phyloP scores from a whole-genome alignment of 2,797 vertebrate genomes.

The Sebastes hubbsi region DNA sequence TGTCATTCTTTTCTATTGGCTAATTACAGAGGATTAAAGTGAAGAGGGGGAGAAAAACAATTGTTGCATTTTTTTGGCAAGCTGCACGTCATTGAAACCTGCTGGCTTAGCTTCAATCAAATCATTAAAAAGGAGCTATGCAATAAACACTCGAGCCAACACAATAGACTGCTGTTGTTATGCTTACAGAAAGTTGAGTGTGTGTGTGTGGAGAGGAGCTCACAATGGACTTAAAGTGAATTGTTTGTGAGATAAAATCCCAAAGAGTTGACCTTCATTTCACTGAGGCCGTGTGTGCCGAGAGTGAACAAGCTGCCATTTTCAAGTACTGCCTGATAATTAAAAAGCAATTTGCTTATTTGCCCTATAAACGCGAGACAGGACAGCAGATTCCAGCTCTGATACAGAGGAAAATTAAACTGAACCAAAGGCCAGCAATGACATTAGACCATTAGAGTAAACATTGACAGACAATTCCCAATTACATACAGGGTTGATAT shows the following conservation, averaged over 20 bases:
- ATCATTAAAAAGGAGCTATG: constrained; percentile 62
- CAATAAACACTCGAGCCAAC: constrained; percentile 62
- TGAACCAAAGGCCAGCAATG: constrained; percentile 3
- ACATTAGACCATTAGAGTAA: constrained; percentile 5
- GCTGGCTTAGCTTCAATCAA: constrained; percentile 67
- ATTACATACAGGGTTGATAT: not conserved
- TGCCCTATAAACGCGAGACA: constrained; percentile 27
- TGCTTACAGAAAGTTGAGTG: constrained; percentile 9
- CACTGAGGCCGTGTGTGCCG: not conserved
- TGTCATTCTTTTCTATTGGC: too few relatives aligned
- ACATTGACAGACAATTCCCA: constrained; percentile 11
- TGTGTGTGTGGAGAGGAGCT: not conserved
- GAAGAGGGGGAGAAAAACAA: constrained; percentile 49
- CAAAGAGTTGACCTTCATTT: constrained; percentile 41
- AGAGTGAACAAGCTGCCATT: constrained; percentile 40
- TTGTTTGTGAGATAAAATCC: constrained; percentile 28
- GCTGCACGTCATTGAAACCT: constrained; percentile 56
- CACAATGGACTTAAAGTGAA: constrained; percentile 32
- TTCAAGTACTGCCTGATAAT: constrained; percentile 55
- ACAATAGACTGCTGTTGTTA: constrained; percentile 58
- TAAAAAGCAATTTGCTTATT: constrained; percentile 26
- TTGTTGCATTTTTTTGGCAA: constrained; percentile 58
- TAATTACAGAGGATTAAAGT: constrained; percentile 39
- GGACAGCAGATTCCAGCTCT: constrained; percentile 63
- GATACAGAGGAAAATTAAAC: constrained; percentile 77